Percentiles rank a stretch among this genome's conserved stretches.
Evolutionary conservation across 2,113 vertebrate genomes (phyloP).

Genomic region (Sula dactylatra): DNA sequence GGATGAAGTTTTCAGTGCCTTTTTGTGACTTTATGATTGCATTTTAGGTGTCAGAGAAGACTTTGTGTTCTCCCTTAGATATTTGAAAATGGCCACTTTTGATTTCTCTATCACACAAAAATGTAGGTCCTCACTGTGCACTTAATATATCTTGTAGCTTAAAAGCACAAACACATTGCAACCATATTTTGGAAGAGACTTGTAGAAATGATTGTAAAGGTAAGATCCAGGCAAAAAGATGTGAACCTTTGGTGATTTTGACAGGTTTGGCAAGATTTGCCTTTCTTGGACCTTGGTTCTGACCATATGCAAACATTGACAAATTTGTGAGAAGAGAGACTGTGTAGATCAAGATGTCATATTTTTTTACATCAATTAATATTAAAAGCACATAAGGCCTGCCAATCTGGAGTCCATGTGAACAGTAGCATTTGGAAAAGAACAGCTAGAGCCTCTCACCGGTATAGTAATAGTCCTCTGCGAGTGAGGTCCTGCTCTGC

Average conservation of each 20-base stretch:
- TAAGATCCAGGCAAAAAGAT: background rate
- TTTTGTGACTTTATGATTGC: background rate
- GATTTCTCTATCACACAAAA: background rate
- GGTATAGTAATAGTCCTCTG: background rate
- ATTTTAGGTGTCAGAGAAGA: background rate
- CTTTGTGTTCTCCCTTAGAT: background rate
- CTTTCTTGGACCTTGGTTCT: background rate
- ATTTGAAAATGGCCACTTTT: fast-evolving
- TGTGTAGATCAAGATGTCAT: background rate
- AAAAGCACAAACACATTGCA: background rate
- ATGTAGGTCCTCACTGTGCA: background rate
- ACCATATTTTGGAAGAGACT: background rate
- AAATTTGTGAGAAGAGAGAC: background rate
- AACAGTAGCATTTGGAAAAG: background rate
- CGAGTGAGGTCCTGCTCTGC: background rate
- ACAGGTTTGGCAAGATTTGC: background rate
- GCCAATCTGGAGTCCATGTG: background rate
- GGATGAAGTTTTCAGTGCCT: background rate
- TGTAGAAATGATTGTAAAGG: background rate
- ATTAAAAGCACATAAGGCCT: background rate
- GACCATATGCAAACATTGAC: background rate
- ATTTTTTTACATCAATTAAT: background rate
- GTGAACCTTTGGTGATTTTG: background rate
- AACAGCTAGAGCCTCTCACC: background rate
- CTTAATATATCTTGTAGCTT: background rate